Base-by-base conservation (phyloP, 2,888 invertebrate species). In the Zaprionus bogoriensis region DNA sequence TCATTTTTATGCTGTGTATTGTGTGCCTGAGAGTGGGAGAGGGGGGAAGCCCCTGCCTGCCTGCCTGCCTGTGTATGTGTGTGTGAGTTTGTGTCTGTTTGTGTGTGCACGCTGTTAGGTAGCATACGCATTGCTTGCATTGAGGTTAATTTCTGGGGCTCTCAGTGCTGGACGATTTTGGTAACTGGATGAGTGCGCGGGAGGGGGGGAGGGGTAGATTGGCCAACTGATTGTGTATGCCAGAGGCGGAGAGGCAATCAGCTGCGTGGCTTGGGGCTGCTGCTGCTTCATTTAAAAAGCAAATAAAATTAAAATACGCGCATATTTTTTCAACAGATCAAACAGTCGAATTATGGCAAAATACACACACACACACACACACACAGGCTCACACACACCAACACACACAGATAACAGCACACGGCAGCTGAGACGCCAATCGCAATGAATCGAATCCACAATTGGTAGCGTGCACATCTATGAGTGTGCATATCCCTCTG, bases 251-350 rank as follows among this genome's bases (percentile, higher is more conserved):
- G 66, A 74, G 70, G 80, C 86, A 80, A 80, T 80, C 80, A 80
- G 86, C 64, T 83, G 80, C 48, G 23, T 61, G 69, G 77, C 86
- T 47, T 38, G 59, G 57, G 73, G 83, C 67, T 61, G 57, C 32
- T 68, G 86, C 65, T 51, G 80, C 86, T 85, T 80, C 86, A 85
- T 80, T 80, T 86, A 85, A 80, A 80, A 86, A 85, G 83, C 80
- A 80, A 80, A 80, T 86, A 80, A 80, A 80, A 80, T 80, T 85
- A 80, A 80, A 80, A 80, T 80, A 80, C 80, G 70, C 79, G 76
- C 80, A 77, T 65, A 27, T 41, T 73, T 77, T 74, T 77, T 77
- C 61, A 67, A 36, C 79, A 82, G 82, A 77, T 81, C 77, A 77
- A 77, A 82, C 82, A 77, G 71, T 59, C 81, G 77, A 82, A 82